Percentiles rank a stretch among this genome's conserved stretches.
phyloP scores from a whole-genome alignment of 2,113 vertebrate genomes.

The Leiothrix lutea region DNA sequence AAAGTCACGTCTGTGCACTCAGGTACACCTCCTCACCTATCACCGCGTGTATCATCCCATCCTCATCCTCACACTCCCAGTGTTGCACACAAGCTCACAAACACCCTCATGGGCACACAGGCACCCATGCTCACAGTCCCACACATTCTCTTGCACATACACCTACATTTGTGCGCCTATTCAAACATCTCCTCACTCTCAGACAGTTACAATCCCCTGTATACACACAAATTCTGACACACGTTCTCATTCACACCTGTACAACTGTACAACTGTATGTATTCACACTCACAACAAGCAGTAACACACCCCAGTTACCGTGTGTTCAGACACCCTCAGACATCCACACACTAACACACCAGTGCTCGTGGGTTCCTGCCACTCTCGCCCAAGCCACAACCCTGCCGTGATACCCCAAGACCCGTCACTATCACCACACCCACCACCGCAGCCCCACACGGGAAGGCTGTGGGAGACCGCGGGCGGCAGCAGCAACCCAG shows the following conservation, averaged over 20 bases:
- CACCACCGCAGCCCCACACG: rapidly evolving
- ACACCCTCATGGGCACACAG: not conserved
- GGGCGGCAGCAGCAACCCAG: not conserved
- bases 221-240: too few species aligned
- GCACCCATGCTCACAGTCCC: rapidly evolving
- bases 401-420: not conserved
- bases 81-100: not conserved
- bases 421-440: not conserved
- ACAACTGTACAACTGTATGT: rapidly evolving
- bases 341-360: not conserved
- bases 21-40: not conserved
- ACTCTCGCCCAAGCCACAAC: not conserved
- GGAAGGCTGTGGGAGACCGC: not conserved
- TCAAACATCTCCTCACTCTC: rapidly evolving
- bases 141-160: rapidly evolving
- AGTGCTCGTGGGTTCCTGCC: not conserved
- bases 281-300: not conserved
- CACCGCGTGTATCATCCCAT: rapidly evolving
- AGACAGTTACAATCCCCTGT: not conserved
- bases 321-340: not conserved
- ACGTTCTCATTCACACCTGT: rapidly evolving
- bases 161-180: not conserved
- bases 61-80: not conserved
- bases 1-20: rapidly evolving
- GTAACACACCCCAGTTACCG: not conserved